phyloP scores from a whole-genome alignment of 2,888 invertebrate genomes.

The Acanthopleura granulata region DNA sequence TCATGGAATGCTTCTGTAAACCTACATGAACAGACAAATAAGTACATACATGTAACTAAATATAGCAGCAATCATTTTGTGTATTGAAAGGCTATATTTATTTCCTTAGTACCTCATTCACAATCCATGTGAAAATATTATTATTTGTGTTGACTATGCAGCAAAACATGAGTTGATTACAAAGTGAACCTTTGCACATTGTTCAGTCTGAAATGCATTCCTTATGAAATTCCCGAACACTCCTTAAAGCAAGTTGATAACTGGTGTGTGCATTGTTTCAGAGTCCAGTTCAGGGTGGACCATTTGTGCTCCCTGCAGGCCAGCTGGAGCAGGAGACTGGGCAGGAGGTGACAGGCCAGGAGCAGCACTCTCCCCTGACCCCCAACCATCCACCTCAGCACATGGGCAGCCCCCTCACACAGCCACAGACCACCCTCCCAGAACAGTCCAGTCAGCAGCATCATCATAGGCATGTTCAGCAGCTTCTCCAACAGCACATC shows the following conservation, averaged over 20 bases:
- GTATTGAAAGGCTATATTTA: too few relatives aligned
- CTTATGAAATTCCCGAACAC: too few relatives aligned
- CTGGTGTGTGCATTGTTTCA: not conserved
- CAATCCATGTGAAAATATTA: too few relatives aligned
- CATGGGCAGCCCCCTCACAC: constrained; percentile 19
- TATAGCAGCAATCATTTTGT: too few relatives aligned
- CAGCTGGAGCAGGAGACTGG: not conserved
- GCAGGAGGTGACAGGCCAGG: constrained; percentile 20
- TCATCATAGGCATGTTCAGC: constrained; percentile 36
- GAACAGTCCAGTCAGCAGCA: constrained; percentile 12
- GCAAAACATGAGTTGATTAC: too few relatives aligned
- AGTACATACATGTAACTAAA: too few relatives aligned
- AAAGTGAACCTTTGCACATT: too few relatives aligned
- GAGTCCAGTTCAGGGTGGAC: constrained; percentile 6
- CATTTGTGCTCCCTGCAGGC: not conserved
- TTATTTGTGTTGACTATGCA: too few relatives aligned
- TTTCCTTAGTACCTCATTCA: too few relatives aligned
- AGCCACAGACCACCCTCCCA: not conserved
- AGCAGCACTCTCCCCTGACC: constrained; percentile 27
- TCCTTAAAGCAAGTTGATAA: not conserved
- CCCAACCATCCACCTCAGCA: constrained; percentile 36
- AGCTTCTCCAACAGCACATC: constrained; percentile 36
- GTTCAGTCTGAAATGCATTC: too few relatives aligned
- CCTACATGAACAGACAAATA: too few relatives aligned
- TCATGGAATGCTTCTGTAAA: too few relatives aligned